These are phyloP conservation scores for Mormoops blainvillei DNA, from an alignment of 2,113 vertebrate genomes.

Conservation along the genomic window DNA sequence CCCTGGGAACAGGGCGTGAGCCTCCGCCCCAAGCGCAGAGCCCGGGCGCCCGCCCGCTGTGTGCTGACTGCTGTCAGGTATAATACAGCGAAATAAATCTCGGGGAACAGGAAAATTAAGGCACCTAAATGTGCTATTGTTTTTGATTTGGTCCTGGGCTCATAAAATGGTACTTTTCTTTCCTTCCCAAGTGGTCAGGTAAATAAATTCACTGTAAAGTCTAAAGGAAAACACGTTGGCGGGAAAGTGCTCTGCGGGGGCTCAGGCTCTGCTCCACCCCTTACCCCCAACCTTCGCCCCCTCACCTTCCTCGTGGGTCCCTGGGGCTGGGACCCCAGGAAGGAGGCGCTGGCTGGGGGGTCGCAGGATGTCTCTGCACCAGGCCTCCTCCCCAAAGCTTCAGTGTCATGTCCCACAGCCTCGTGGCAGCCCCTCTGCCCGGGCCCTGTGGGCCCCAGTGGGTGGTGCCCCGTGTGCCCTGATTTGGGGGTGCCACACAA, in stretches of 20 bases:
- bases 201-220: conserved; percentile 69
- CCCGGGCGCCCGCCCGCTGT: not conserved
- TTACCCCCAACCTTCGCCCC: too few species aligned
- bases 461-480: not conserved
- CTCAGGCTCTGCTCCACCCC: not conserved
- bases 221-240: conserved; percentile 51
- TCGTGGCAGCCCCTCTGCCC: not conserved
- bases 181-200: conserved; percentile 66
- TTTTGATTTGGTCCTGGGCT: conserved; percentile 64
- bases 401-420: not conserved
- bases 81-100: conserved; percentile 69
- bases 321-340: not conserved
- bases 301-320: not conserved
- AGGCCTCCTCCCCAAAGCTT: not conserved
- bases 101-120: conserved; percentile 65
- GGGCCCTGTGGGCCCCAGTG: not conserved
- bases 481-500: too few species aligned
- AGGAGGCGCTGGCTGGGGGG: not conserved
- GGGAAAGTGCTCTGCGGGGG: conserved; percentile 26
- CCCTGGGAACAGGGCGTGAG: too few species aligned
- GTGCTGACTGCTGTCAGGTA: conserved; percentile 68
- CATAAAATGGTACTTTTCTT: conserved; percentile 66
- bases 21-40: not conserved
- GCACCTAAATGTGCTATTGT: conserved; percentile 70
- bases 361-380: not conserved